These are phyloP conservation scores for Mugil cephalus DNA, from an alignment of 2,113 vertebrate genomes.

Conservation along the genomic window DNA sequence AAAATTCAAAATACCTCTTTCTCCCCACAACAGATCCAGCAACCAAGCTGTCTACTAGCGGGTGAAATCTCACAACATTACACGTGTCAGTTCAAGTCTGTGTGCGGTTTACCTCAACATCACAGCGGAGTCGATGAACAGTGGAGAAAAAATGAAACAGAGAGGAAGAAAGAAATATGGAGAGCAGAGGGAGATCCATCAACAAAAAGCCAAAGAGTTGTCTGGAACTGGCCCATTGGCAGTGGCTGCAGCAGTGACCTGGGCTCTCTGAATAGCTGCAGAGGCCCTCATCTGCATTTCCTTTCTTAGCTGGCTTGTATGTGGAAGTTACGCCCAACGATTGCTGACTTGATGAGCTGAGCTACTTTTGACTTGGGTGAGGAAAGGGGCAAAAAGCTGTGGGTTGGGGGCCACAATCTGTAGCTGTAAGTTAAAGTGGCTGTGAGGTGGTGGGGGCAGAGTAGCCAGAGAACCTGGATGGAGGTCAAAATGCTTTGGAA, in stretches of 20 bases:
- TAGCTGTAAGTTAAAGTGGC: constrained; percentile 24
- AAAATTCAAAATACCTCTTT: too few relatives aligned
- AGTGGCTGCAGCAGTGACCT: constrained; percentile 78
- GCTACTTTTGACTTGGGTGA: constrained; percentile 41
- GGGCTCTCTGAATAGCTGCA: constrained; percentile 83
- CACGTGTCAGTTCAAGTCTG: background rate
- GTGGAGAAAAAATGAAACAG: constrained; percentile 8
- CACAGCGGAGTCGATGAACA: background rate
- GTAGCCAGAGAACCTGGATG: constrained; percentile 74
- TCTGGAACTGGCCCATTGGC: constrained; percentile 79
- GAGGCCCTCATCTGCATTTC: constrained; percentile 92
- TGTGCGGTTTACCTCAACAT: constrained; percentile 29
- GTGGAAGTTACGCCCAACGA: constrained; percentile 91
- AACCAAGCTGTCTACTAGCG: background rate
- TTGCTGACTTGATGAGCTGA: constrained; percentile 85
- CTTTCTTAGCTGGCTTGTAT: constrained; percentile 89
- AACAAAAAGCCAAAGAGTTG: constrained; percentile 80
- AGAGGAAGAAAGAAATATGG: constrained; percentile 7
- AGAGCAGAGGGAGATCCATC: constrained; percentile 57
- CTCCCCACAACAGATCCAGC: background rate
- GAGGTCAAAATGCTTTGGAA: constrained; percentile 87
- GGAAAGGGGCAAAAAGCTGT: constrained; percentile 6
- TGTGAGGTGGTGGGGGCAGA: background rate
- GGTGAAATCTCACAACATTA: background rate
- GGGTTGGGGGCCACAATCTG: constrained; percentile 39